Evolutionary conservation across 2,113 vertebrate genomes (phyloP), one percentile per base, ranked within the genome.

Genomic region (Channa maculata): DNA sequence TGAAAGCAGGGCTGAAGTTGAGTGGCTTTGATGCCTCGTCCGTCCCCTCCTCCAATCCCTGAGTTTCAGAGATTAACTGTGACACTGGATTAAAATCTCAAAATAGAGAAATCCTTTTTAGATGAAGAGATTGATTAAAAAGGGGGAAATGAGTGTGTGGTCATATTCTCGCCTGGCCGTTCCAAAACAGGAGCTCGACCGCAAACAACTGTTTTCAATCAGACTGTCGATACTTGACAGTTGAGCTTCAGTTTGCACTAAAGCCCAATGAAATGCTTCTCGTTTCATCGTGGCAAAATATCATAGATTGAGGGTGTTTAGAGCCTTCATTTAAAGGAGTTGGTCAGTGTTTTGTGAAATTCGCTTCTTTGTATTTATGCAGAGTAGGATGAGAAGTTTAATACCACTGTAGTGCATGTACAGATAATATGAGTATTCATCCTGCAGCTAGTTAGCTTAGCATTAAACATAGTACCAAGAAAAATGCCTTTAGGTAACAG

Each of bases 61-160:
- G 79, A 77, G 65, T 86, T 85, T 76, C 85, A 90, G 88, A 93
- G 93, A 94, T 94, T 94, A 94, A 89, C 89, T 89, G 89, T 65
- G 77, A 84, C 82, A 51, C 80, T 78, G 93, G 93, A 93, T 94
- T 94, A 93, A 93, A 93, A 87, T 84, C 89, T 92, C 86, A 86
- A 92, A 93, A 92, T 89, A 91, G 90, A 91, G 91, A 94, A 94
- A 94, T 93, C 89, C 89, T 90, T 92, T 91, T 89, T 84, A 89
- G 89, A 91, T 84, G 79, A 83, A 84, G 75, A 79, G 85, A 83
- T 85, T 91, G 91, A 93, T 91, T 91, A 90, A 90, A 93, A 88
- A 45, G 57, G 73, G 75, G 75, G 1, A 77, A 80, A 71, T 76
- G 76, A 76, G 66, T 52, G 78, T 50, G 84, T 46, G 78, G 72